phyloP scores from a whole-genome alignment of 2,888 invertebrate species.

The Apotomis turbidana region DNA sequence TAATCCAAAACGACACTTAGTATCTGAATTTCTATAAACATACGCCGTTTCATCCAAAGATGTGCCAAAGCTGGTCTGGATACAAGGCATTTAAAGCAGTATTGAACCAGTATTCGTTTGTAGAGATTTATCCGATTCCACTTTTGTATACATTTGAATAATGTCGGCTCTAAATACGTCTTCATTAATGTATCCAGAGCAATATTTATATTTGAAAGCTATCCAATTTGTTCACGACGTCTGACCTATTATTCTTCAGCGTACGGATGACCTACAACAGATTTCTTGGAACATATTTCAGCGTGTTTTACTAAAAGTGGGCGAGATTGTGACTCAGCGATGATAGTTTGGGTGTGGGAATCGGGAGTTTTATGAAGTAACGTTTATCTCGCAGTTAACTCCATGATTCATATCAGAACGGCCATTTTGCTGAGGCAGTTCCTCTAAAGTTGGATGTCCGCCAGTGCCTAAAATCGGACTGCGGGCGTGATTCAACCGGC shows the following conservation, averaged over 20 bases:
- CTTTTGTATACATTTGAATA: constrained; percentile 38
- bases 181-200: constrained; percentile 39
- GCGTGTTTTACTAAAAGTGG: constrained; percentile 69
- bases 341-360: constrained; percentile 72
- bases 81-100: constrained; percentile 36
- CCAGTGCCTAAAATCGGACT: constrained; percentile 72
- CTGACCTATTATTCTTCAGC: constrained; percentile 55
- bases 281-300: constrained; percentile 66
- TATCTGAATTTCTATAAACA: constrained; percentile 2
- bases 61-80: constrained; percentile 16
- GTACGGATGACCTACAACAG: constrained; percentile 52
- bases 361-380: constrained; percentile 59
- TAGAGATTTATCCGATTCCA: constrained; percentile 32
- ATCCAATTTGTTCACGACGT: constrained; percentile 52
- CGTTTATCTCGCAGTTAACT: constrained; percentile 65
- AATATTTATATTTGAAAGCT: constrained; percentile 41
- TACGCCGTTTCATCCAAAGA: constrained; percentile 24
- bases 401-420: constrained; percentile 63
- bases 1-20: constrained; percentile 15
- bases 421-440: constrained; percentile 60
- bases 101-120: constrained; percentile 34
- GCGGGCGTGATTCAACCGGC: constrained; percentile 68
- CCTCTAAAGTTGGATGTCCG: constrained; percentile 69
- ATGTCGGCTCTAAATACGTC: constrained; percentile 30
- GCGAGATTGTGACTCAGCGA: constrained; percentile 74